Percentiles rank a stretch among this genome's conserved stretches.
phyloP scores from a whole-genome alignment of 2,888 invertebrate genomes.

The Chesias legatella region DNA sequence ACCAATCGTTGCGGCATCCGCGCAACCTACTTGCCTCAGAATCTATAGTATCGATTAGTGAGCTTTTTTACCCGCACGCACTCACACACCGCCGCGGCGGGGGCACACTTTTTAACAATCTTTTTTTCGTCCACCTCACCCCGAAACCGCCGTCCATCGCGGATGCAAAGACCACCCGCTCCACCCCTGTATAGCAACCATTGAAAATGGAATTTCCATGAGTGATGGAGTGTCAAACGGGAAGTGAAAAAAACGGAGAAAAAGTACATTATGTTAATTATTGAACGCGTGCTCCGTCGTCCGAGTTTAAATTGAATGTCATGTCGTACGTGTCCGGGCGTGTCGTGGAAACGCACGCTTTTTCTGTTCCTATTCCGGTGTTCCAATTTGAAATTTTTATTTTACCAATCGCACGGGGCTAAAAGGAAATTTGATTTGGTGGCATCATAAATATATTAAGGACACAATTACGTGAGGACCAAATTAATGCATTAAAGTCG shows the following conservation, averaged over 20 bases:
- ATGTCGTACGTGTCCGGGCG: slow-evolving; percentile 56
- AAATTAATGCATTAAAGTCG: no score
- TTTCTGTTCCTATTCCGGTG: slow-evolving; percentile 47
- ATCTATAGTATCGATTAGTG: slow-evolving; percentile 80
- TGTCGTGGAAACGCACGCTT: slow-evolving; percentile 48
- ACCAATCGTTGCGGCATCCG: slow-evolving; percentile 62
- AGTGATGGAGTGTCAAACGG: slow-evolving; percentile 81
- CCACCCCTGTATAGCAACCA: slow-evolving; percentile 71
- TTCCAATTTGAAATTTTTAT: slow-evolving; percentile 44
- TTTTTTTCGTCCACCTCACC: slow-evolving; percentile 75
- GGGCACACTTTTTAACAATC: slow-evolving; percentile 79
- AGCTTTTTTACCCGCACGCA: slow-evolving; percentile 77
- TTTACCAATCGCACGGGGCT: slow-evolving; percentile 31
- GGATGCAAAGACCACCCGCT: slow-evolving; percentile 77
- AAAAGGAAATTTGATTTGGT: slow-evolving; percentile 20
- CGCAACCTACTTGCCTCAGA: slow-evolving; percentile 77
- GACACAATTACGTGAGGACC: no score
- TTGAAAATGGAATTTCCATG: slow-evolving; percentile 81
- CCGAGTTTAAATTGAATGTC: slow-evolving; percentile 78
- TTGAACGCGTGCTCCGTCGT: slow-evolving; percentile 67
- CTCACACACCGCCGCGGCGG: slow-evolving; percentile 73
- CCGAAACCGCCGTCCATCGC: slow-evolving; percentile 78
- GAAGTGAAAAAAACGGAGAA: slow-evolving; percentile 77
- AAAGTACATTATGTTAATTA: slow-evolving; percentile 80
- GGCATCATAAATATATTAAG: background rate